Evolutionary conservation across 2,113 vertebrate genomes (phyloP), one percentile per base, ranked within the genome.

Genomic region (Egretta garzetta): DNA sequence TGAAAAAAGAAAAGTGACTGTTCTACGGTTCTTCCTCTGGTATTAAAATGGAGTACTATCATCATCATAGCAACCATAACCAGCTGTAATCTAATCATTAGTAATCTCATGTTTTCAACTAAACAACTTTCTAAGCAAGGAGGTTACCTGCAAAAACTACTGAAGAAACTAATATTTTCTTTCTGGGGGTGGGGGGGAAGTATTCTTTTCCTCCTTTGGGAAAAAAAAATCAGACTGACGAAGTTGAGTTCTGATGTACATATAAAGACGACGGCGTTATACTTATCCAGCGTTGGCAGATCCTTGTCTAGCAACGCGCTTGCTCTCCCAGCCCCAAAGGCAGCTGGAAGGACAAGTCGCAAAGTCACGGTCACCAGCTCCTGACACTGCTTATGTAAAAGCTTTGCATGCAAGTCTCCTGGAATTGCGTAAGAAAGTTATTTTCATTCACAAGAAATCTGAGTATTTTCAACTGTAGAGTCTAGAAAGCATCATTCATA

Each of bases 1-100:
- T 39, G 58, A 71, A 88, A 90, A 88, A 95, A 39, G 35, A 55
- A 58, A 92, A 84, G 58, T 72, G 80, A 82, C 80, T 68, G 17
- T 35, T 85, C 32, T 56, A 58, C 47, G 72, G 74, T 50, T 71
- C 59, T n/a, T 77, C 32, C 45, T 21, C 33, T 32, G 14, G 35
- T 68, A 70, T 2, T 47, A 74, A 89, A 39, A 86, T 52, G 43
- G 43, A 92, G 64, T 41, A 63, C 49, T 49, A 73, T 23, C 49
- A 89, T 19, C 58, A 89, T 9, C 67, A 49, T 1, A 87, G 55
- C 49, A 85, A 74, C 56, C 49, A 28, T 7, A 72, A 43, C 15
- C 73, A 50, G 35, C 26, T 72, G 52, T 50, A 84, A 82, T 58
- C 28, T 85, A 73, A 77, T 35, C 2, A 68, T 45, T 43, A 60